Evolutionary conservation across 2,888 invertebrate species (phyloP), one percentile per base, ranked within the genome.

Genomic region (Andrena marginata): DNA sequence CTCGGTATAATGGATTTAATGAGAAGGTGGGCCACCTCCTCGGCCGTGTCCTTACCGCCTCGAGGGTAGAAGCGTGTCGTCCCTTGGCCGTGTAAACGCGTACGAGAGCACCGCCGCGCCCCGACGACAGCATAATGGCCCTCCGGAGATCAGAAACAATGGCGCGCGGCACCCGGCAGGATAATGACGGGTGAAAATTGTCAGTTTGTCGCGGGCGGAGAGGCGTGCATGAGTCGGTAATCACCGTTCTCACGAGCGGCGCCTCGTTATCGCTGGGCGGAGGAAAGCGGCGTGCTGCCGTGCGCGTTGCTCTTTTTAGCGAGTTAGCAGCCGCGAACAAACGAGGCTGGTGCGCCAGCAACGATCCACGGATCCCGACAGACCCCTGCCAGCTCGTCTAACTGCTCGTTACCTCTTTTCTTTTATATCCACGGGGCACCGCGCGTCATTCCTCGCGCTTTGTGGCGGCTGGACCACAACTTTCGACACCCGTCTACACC

Each of bases 1-100:
- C 85, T 87, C 82, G 86, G 82, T 86, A 89, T 92, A 92, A 92
- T 92, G 89, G 90, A 92, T 92, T 91, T 92, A 92, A 92, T 92
- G 90, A 91, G 89, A 89, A 87, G 91, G 88, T 89, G 88, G 88
- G 86, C 87, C 82, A 75, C 63, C 76, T 63, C 70, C 60, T 7
- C 62, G 16, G 29, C 62, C 26, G 51, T 72, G 68, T 54, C 59
- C 51, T 74, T 60, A 48, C 75, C 56, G 6, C 8, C 78, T 20
- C 35, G n/a, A 7, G 60, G 70, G 60, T 42, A 60, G 80, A 60
- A 69, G 80, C 64, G 77, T 80, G 80, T 72, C 64, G 63, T 63
- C 65, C 65, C 60, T 54, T 16, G 20, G 49, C 48, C 68, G 54
- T 56, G 69, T 29, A 65, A 59, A 59, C 56, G 73, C 51, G 68